Evolutionary conservation across 2,888 invertebrate genomes (phyloP).

Genomic region (Pelosia muscerda): DNA sequence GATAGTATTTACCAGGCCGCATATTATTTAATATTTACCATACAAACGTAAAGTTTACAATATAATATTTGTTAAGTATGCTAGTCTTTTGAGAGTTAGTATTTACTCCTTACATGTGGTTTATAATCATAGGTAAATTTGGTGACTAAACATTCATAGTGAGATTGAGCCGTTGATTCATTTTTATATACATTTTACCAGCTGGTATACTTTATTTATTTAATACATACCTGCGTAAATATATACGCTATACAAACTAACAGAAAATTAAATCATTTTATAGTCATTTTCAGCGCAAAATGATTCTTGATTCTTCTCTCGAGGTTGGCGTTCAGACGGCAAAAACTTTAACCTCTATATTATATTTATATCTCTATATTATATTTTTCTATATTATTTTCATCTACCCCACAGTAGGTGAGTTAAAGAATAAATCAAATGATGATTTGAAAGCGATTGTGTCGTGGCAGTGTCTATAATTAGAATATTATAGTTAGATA

Average conservation of each 20-base stretch:
- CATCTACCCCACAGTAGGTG: too few relatives aligned
- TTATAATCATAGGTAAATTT: constrained; percentile 84
- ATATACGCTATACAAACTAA: too few relatives aligned
- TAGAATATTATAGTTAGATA: too few relatives aligned
- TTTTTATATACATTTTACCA: constrained; percentile 44
- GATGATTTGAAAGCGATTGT: too few relatives aligned
- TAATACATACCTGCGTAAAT: neutral
- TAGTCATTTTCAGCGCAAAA: neutral
- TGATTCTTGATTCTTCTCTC: too few relatives aligned
- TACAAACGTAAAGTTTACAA: constrained; percentile 84
- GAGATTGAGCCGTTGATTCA: constrained; percentile 61
- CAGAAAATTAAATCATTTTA: too few relatives aligned
- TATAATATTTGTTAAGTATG: constrained; percentile 85
- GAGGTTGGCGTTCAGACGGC: too few relatives aligned
- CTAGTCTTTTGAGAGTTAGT: constrained; percentile 83
- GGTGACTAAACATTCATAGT: constrained; percentile 68
- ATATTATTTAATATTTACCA: constrained; percentile 86
- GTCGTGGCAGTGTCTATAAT: too few relatives aligned
- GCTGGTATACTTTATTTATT: constrained; percentile 17
- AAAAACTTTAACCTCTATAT: too few relatives aligned
- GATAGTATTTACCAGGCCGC: constrained; percentile 82
- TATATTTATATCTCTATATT: too few relatives aligned
- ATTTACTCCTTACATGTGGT: constrained; percentile 79
- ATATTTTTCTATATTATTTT: too few relatives aligned
- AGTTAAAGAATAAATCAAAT: too few relatives aligned